Evolutionary conservation across 2,888 invertebrate genomes (phyloP).

Genomic region (Cheilosia soror): DNA sequence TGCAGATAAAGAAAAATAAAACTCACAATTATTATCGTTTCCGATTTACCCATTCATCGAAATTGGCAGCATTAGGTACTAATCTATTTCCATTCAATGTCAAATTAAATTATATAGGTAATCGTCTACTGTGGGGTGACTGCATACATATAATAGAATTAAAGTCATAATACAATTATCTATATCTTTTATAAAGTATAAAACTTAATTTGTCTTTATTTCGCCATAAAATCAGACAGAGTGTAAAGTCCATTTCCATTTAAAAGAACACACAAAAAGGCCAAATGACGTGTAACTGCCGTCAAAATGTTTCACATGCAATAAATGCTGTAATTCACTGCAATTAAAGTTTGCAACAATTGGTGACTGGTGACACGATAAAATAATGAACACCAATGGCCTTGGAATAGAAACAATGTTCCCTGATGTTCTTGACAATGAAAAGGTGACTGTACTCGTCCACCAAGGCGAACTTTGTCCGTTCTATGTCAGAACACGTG

Average conservation of each 20-base stretch:
- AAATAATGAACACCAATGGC: neutral
- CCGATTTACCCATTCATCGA: constrained; percentile 6
- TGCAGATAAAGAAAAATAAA: neutral
- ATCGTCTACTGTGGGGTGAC: neutral
- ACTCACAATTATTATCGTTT: neutral
- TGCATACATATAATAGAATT: too few relatives aligned
- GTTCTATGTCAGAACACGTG: neutral
- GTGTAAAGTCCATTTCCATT: constrained; percentile 17
- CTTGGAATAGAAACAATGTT: neutral
- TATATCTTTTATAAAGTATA: neutral
- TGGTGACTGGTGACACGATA: neutral
- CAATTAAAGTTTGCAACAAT: constrained; percentile 10
- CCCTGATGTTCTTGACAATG: constrained; percentile 5
- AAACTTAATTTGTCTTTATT: neutral
- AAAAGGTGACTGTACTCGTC: constrained; percentile 8
- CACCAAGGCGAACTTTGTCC: neutral
- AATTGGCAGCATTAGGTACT: neutral
- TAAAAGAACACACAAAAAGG: neutral
- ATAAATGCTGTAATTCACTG: neutral
- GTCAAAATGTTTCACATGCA: neutral
- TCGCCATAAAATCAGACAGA: neutral
- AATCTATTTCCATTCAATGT: constrained; percentile 1
- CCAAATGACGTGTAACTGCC: constrained; percentile 5
- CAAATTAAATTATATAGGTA: constrained; percentile 10
- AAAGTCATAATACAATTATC: neutral